Percentiles rank a stretch among this genome's conserved stretches.
These are phyloP conservation scores for Kradibia gibbosae DNA, from an alignment of 1,140 invertebrate species.

Conservation along the genomic window DNA sequence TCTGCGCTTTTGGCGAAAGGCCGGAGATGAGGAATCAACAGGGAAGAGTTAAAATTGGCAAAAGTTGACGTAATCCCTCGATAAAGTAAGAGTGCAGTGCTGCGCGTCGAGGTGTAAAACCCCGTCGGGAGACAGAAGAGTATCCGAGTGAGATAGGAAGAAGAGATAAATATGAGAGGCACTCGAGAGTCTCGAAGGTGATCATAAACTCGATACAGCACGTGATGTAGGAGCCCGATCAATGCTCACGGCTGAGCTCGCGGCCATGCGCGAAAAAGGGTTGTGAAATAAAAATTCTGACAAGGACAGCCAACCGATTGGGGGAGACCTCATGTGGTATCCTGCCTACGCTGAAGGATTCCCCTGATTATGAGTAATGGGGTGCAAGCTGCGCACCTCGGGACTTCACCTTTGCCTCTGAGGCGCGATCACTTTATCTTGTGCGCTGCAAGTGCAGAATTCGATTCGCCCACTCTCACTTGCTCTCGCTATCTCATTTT, in stretches of 20 bases:
- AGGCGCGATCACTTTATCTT: background rate
- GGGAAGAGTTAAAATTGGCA: background rate
- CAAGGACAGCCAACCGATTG: background rate
- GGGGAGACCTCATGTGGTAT: background rate
- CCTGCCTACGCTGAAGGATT: background rate
- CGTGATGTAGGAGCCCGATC: constrained; percentile 54
- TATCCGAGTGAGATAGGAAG: background rate
- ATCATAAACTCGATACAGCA: constrained; percentile 55
- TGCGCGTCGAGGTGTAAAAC: background rate
- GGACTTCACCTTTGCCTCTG: background rate
- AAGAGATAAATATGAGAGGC: background rate
- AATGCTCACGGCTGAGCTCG: constrained; percentile 55
- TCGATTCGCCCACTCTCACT: no score
- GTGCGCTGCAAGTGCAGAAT: no score
- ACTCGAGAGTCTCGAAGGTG: constrained; percentile 46
- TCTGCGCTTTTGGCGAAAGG: no score
- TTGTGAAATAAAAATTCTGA: constrained; percentile 32
- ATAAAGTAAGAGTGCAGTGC: background rate
- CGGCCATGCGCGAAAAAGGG: constrained; percentile 45
- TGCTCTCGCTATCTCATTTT: no score
- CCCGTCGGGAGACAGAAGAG: background rate
- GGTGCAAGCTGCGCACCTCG: constrained; percentile 10
- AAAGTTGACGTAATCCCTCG: background rate
- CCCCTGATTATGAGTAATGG: constrained; percentile 40
- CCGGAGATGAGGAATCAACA: background rate